phyloP scores from a whole-genome alignment of 2,113 vertebrate genomes.

The Choloepus hoffmanni region DNA sequence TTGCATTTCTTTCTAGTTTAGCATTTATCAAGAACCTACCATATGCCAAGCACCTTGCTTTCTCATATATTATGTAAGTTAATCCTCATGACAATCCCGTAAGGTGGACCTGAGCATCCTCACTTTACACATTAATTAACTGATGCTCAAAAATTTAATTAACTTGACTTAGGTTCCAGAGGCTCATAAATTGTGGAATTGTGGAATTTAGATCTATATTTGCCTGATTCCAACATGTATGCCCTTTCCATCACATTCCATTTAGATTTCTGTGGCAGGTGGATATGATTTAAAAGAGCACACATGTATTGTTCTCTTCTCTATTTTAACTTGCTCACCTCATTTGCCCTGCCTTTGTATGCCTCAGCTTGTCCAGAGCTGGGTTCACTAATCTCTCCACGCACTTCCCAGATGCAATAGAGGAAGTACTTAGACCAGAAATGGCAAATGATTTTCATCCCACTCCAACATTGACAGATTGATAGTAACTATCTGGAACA shows the following conservation, averaged over 20 bases:
- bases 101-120: neutral
- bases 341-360: neutral
- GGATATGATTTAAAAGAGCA: neutral
- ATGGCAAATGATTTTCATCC: neutral
- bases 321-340: neutral
- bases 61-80: neutral
- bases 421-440: neutral
- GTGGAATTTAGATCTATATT: neutral
- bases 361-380: neutral
- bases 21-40: neutral
- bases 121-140: conserved; percentile 23
- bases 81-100: neutral
- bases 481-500: neutral
- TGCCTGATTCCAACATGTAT: neutral
- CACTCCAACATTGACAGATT: neutral
- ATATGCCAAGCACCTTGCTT: neutral
- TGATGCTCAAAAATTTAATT: neutral
- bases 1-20: neutral
- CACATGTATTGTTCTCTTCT: neutral
- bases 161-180: neutral
- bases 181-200: neutral
- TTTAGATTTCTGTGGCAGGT: neutral
- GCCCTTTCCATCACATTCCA: neutral
- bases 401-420: neutral
- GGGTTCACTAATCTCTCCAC: neutral